These are phyloP conservation scores for Cynopterus brachyotis DNA, from an alignment of 2,113 vertebrate species.

Conservation along the genomic window DNA sequence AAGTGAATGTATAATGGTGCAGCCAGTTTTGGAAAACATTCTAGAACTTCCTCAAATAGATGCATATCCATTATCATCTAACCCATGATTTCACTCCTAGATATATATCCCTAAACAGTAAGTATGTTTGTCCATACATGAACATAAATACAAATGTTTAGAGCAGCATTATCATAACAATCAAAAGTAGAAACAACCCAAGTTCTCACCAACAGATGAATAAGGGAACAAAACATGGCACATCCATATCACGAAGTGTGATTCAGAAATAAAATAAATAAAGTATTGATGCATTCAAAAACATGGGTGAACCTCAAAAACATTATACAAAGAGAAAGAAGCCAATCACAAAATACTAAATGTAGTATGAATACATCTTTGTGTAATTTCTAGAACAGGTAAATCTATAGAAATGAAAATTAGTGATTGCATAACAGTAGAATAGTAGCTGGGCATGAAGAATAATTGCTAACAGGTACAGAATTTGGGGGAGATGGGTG, in stretches of 20 bases:
- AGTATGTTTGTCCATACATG: neutral
- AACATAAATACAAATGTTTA: neutral
- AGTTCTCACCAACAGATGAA: neutral
- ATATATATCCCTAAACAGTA: neutral
- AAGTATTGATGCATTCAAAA: neutral
- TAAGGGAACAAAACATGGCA: neutral
- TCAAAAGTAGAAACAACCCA: neutral
- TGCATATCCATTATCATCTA: neutral
- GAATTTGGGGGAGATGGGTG: neutral
- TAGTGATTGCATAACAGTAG: neutral
- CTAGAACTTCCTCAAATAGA: neutral
- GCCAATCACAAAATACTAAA: neutral
- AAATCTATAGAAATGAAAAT: neutral
- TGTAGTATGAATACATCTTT: neutral
- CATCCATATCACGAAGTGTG: neutral
- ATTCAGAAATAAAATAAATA: neutral
- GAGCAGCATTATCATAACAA: neutral
- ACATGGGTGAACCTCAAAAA: neutral
- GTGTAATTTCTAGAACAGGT: neutral
- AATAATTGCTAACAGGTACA: neutral
- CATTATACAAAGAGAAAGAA: neutral
- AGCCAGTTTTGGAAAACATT: neutral
- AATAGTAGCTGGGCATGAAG: neutral
- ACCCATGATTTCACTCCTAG: neutral
- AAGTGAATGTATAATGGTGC: neutral